A percentile compares a stretch with the other conserved stretches of the same genome.
phyloP scores from a whole-genome alignment of 2,888 invertebrate species.

The Tridacna crocea region DNA sequence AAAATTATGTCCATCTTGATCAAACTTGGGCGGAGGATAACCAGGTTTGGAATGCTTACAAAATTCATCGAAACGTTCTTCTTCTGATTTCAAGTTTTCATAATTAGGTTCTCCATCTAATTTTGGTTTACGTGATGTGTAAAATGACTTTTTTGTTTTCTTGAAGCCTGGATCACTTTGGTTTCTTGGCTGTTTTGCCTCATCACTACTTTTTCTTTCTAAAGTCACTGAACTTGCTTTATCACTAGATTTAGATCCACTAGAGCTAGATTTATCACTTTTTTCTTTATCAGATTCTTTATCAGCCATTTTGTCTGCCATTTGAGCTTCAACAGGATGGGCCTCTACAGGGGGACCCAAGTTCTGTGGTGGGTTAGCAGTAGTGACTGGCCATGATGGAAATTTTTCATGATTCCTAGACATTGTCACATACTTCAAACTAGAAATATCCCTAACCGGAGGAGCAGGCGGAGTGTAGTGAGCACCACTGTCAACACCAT shows the following conservation, averaged over 20 bases:
- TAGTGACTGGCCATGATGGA: constrained; percentile 90
- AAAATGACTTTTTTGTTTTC: constrained; percentile 58
- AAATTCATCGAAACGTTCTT: constrained; percentile 71
- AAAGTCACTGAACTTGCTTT: constrained; percentile 80
- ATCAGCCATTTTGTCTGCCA: constrained; percentile 53
- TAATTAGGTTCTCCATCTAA: constrained; percentile 49
- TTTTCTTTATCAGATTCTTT: constrained; percentile 43
- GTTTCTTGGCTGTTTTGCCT: constrained; percentile 67
- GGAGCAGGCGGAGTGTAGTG: constrained; percentile 81
- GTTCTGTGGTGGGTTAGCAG: constrained; percentile 86
- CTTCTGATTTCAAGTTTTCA: constrained; percentile 58
- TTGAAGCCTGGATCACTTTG: constrained; percentile 78
- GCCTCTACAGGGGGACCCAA: constrained; percentile 86
- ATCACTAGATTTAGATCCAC: constrained; percentile 86
- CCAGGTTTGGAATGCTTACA: constrained; percentile 75
- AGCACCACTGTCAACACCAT: constrained; percentile 59
- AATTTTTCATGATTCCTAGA: constrained; percentile 90
- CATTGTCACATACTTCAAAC: constrained; percentile 88
- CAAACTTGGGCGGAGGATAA: constrained; percentile 84
- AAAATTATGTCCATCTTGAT: constrained; percentile 87
- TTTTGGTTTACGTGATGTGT: constrained; percentile 52
- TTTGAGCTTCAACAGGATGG: constrained; percentile 54
- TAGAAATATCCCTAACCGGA: constrained; percentile 89
- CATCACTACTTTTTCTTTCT: constrained; percentile 70
- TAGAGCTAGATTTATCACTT: constrained; percentile 81